These are phyloP conservation scores for Calosoma granatense DNA, from an alignment of 1,140 invertebrate species.

Conservation along the genomic window DNA sequence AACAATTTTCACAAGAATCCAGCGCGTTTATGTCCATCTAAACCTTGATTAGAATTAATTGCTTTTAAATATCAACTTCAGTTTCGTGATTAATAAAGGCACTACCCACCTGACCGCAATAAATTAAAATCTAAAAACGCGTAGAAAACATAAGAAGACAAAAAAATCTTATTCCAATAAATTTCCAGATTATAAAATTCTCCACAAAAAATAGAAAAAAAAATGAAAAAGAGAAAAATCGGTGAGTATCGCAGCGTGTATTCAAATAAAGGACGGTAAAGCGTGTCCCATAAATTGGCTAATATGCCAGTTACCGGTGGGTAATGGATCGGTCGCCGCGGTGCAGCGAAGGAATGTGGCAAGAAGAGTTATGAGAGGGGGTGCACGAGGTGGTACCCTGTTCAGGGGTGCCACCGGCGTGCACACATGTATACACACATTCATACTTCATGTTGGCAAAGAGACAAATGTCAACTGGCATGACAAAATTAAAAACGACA, in stretches of 20 bases:
- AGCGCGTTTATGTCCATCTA: background rate
- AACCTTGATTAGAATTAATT: constrained; percentile 3
- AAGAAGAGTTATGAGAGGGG: too few relatives aligned
- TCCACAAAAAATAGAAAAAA: background rate
- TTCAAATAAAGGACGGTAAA: background rate
- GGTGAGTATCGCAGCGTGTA: background rate
- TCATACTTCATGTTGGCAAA: too few relatives aligned
- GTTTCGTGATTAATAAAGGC: background rate
- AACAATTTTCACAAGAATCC: too few relatives aligned
- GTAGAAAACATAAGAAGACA: background rate
- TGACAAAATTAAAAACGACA: too few relatives aligned
- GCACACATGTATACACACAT: too few relatives aligned
- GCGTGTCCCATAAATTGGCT: constrained; percentile 2
- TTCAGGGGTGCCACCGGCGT: too few relatives aligned
- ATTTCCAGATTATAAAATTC: constrained; percentile 6
- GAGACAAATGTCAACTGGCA: too few relatives aligned
- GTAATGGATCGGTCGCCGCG: background rate
- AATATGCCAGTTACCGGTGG: background rate
- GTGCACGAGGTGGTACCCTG: too few relatives aligned
- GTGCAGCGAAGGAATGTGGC: background rate
- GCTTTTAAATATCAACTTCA: constrained; percentile 1
- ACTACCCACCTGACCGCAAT: background rate
- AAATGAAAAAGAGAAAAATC: background rate
- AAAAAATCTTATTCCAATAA: background rate
- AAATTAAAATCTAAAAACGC: constrained; percentile 5